Percentiles rank a stretch among this genome's conserved stretches.
Conservation (phyloP, 2,888 invertebrate species). For the Pseudococcus longispinus region DNA sequence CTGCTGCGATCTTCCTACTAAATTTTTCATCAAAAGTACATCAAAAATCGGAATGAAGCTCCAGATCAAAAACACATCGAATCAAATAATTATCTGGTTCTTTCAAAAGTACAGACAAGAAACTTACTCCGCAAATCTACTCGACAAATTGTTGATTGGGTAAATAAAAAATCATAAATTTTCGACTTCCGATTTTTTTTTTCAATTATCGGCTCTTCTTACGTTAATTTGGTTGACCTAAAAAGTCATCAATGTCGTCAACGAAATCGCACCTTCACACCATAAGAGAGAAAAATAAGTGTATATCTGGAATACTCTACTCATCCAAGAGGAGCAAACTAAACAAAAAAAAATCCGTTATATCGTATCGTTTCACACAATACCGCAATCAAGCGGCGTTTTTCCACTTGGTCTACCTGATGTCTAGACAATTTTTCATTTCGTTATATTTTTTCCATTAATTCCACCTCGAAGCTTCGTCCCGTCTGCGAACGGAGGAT, state of each 20-base stretch:
- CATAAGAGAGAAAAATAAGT: not conserved
- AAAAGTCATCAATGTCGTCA: not conserved
- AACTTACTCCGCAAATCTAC: too few relatives aligned
- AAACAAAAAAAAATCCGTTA: not conserved
- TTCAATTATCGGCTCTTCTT: not conserved
- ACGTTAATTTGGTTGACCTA: not conserved
- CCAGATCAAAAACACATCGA: too few relatives aligned
- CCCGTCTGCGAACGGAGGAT: not conserved
- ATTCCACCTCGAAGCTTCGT: conserved; percentile 10
- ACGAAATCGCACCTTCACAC: not conserved
- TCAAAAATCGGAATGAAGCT: too few relatives aligned
- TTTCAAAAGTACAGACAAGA: too few relatives aligned
- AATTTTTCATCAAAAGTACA: too few relatives aligned
- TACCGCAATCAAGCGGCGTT: conserved; percentile 20
- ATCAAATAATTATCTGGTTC: too few relatives aligned
- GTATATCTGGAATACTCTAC: not conserved
- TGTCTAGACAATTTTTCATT: conserved; percentile 35
- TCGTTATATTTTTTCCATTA: conserved; percentile 34
- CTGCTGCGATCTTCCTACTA: too few relatives aligned
- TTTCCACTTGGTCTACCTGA: conserved; percentile 29
- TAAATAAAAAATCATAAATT: not conserved
- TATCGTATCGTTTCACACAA: not conserved
- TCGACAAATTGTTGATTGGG: not conserved
- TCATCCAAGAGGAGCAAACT: not conserved
- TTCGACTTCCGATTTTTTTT: not conserved